These are phyloP conservation scores for Embidobia sp. DNA, from an alignment of 2,888 invertebrate genomes.

Conservation along the genomic window DNA sequence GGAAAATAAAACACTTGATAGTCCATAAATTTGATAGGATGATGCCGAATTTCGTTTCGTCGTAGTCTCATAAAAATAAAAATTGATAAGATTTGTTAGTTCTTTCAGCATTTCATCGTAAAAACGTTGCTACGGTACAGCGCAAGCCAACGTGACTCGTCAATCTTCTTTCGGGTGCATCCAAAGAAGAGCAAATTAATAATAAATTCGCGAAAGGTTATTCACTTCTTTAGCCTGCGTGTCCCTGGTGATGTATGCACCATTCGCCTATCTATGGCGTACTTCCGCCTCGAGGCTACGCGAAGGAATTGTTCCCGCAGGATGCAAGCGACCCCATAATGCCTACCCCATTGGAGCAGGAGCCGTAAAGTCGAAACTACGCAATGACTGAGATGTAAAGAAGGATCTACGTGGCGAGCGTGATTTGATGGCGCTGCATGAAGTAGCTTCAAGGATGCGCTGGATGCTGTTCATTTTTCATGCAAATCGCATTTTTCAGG, in stretches of 20 bases:
- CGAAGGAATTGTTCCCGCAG: constrained; percentile 14
- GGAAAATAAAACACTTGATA: too few relatives aligned
- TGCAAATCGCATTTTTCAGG: constrained; percentile 3
- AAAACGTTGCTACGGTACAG: too few relatives aligned
- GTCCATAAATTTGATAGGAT: too few relatives aligned
- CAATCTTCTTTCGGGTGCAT: too few relatives aligned
- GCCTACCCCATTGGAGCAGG: constrained; percentile 13
- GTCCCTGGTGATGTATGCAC: not conserved
- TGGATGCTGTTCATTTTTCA: constrained; percentile 18
- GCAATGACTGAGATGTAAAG: constrained; percentile 25
- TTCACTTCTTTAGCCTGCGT: constrained; percentile 11
- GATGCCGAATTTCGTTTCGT: too few relatives aligned
- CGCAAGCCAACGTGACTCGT: too few relatives aligned
- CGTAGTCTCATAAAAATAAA: too few relatives aligned
- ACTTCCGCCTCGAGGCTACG: constrained; percentile 11
- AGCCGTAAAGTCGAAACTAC: constrained; percentile 26
- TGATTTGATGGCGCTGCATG: constrained; percentile 22
- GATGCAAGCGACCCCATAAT: constrained; percentile 15
- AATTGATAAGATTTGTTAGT: too few relatives aligned
- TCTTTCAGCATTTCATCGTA: too few relatives aligned
- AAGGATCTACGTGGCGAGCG: constrained; percentile 4
- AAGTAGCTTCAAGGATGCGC: constrained; percentile 24
- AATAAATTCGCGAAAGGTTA: constrained; percentile 11
- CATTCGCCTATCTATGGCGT: constrained; percentile 8
- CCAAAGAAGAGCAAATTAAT: constrained; percentile 5